Percentiles rank a stretch among this genome's conserved stretches.
These are phyloP conservation scores for Callipepla californica DNA, from an alignment of 2,113 vertebrate genomes.

Conservation along the genomic window DNA sequence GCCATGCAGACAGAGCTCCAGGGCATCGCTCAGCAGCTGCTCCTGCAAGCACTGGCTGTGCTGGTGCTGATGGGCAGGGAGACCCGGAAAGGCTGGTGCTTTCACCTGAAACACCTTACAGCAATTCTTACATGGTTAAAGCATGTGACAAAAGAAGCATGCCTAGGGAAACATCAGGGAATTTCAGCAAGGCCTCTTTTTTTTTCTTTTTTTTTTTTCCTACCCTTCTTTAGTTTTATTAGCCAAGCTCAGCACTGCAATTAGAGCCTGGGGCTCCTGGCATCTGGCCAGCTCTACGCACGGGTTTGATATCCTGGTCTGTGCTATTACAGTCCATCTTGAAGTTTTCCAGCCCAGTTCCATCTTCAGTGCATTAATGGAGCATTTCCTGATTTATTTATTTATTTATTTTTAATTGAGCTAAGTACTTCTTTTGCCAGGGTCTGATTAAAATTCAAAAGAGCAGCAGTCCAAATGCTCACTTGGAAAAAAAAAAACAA, in stretches of 20 bases:
- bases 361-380: background rate
- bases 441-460: background rate
- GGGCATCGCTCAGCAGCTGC: fast-evolving
- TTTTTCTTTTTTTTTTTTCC: background rate
- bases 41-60: background rate
- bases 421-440: background rate
- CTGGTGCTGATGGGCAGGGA: fast-evolving
- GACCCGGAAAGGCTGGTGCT: fast-evolving
- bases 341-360: conserved; percentile 11
- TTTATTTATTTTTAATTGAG: background rate
- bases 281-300: conserved; percentile 22
- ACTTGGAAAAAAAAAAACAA: background rate
- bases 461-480: background rate
- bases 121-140: background rate
- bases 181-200: background rate
- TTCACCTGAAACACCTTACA: background rate
- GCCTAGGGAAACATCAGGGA: background rate
- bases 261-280: conserved; percentile 40
- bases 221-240: background rate
- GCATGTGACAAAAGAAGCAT: background rate
- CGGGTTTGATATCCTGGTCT: conserved; percentile 21
- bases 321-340: background rate
- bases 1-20: fast-evolving
- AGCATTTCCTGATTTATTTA: conserved; percentile 31
- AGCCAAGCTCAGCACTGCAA: conserved; percentile 5